Evolutionary conservation across 2,888 invertebrate species (phyloP).

Genomic region (Papilio protenor): DNA sequence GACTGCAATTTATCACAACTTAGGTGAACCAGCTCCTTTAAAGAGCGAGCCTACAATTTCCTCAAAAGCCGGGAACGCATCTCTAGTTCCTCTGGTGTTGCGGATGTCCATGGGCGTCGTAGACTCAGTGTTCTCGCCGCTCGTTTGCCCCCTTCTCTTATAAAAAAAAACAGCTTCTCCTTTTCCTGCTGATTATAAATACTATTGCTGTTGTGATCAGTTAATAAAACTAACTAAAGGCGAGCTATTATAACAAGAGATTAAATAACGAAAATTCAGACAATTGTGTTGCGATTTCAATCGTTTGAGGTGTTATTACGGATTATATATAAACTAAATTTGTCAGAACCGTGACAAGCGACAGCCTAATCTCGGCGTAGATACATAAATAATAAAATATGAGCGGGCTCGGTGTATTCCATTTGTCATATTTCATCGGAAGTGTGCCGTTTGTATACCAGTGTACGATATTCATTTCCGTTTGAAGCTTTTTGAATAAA

Average conservation of each 20-base stretch:
- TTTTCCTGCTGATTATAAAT: too few relatives aligned
- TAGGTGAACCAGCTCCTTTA: too few relatives aligned
- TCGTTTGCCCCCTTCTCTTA: too few relatives aligned
- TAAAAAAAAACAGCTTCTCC: too few relatives aligned
- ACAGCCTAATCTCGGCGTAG: conserved; percentile 15
- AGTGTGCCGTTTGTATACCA: conserved; percentile 24
- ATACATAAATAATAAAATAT: conserved; percentile 31
- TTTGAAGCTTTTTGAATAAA: conserved; percentile 28
- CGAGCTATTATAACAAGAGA: neutral
- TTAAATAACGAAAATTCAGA: neutral
- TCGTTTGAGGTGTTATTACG: conserved; percentile 3
- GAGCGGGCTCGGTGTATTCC: conserved; percentile 25
- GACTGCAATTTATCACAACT: too few relatives aligned
- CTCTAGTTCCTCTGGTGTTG: too few relatives aligned
- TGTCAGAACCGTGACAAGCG: conserved; percentile 17
- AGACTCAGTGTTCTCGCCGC: too few relatives aligned
- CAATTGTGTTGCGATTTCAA: neutral
- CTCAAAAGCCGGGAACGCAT: too few relatives aligned
- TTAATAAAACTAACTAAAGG: neutral
- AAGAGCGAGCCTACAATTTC: too few relatives aligned
- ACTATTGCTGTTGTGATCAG: neutral
- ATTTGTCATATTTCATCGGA: conserved; percentile 34
- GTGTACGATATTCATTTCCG: conserved; percentile 28
- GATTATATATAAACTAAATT: conserved; percentile 19
- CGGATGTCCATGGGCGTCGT: too few relatives aligned